Evolutionary conservation across 2,888 invertebrate genomes (phyloP), one percentile per base, ranked within the genome.

Genomic region (Caenorhabditis imperialis): DNA sequence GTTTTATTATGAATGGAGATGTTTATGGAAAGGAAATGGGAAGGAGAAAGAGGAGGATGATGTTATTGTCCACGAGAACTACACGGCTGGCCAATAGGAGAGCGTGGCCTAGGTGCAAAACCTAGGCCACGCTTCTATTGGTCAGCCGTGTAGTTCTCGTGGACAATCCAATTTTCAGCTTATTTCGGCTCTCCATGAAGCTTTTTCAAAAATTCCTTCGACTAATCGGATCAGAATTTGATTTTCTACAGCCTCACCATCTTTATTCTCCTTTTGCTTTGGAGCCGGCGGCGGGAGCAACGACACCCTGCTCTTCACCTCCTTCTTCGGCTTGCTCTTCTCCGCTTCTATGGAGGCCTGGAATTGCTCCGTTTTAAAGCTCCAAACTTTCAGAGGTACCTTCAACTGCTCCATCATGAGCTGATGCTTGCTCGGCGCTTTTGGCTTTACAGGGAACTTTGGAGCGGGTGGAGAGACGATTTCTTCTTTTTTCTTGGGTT

Each of bases 301-400:
- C 18, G 75, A 71, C 30, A 81, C 79, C 42, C 79, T 53, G 40
- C 77, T 72, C 89, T 95, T 95, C 35, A 95, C 93, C 88, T 95
- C 94, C 89, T 93, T 94, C 80, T 88, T 89, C 10, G 83, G 81
- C 38, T 91, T 91, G 84, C 92, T 92, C 81, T 91, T 92, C 72
- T 90, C 89, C 83, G 93, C 93, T 53, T 90, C 91, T 83, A 92
- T 92, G 72, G 92, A 92, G 79, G 92, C 92, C 44, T 92, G 16
- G 18, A 27, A 22, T 47, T 45, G 25, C 23, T 38, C 14, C n/a
- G 16, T 22, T 38, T 33, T 20, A 53, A 53, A 38, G 20, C 7
- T 16, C n/a, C 12, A 18, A 30, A 42, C 27, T 4, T 33, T 51
- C 18, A 6, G 6, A 37, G 37, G 50, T 33, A 76, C 78, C 51